These are phyloP conservation scores for Malacosoma neustria DNA, from an alignment of 2,888 invertebrate genomes.

Conservation along the genomic window DNA sequence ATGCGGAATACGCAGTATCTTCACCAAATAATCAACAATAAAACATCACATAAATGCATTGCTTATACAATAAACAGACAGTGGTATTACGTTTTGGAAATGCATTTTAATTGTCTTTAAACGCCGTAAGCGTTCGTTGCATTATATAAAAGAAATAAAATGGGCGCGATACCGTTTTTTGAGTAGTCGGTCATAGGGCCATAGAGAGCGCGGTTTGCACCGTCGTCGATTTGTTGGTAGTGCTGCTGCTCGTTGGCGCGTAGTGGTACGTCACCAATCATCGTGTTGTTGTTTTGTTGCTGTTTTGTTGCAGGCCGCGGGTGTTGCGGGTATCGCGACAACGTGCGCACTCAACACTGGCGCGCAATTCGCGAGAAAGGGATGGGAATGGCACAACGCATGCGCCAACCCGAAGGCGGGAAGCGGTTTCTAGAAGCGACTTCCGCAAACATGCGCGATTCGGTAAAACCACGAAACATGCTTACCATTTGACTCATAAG, in stretches of 20 bases:
- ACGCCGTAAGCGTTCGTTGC: slow-evolving; percentile 31
- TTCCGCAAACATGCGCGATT: slow-evolving; percentile 30
- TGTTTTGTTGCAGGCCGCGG: slow-evolving; percentile 23
- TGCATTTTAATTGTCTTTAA: slow-evolving; percentile 23
- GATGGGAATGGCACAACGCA: slow-evolving; percentile 43
- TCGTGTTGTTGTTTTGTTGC: slow-evolving; percentile 44
- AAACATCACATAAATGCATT: not conserved
- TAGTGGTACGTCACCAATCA: slow-evolving; percentile 47
- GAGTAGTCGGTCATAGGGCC: slow-evolving; percentile 21
- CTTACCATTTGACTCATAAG: slow-evolving; percentile 13
- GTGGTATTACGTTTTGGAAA: slow-evolving; percentile 3
- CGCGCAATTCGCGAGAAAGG: slow-evolving; percentile 53
- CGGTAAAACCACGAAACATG: slow-evolving; percentile 17
- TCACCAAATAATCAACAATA: not conserved
- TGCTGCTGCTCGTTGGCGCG: slow-evolving; percentile 33
- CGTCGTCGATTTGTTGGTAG: slow-evolving; percentile 20
- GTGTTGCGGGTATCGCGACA: slow-evolving; percentile 36
- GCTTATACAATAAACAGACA: not conserved
- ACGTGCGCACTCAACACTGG: slow-evolving; percentile 54
- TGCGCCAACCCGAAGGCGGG: slow-evolving; percentile 59
- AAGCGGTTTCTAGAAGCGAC: slow-evolving; percentile 57
- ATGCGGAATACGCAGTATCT: not conserved
- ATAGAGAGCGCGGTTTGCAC: slow-evolving; percentile 18
- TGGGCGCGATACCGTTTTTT: slow-evolving; percentile 39
- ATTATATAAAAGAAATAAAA: slow-evolving; percentile 26